Base-by-base conservation (phyloP, 1,140 invertebrate genomes). In the Coenobita brevimanus region DNA sequence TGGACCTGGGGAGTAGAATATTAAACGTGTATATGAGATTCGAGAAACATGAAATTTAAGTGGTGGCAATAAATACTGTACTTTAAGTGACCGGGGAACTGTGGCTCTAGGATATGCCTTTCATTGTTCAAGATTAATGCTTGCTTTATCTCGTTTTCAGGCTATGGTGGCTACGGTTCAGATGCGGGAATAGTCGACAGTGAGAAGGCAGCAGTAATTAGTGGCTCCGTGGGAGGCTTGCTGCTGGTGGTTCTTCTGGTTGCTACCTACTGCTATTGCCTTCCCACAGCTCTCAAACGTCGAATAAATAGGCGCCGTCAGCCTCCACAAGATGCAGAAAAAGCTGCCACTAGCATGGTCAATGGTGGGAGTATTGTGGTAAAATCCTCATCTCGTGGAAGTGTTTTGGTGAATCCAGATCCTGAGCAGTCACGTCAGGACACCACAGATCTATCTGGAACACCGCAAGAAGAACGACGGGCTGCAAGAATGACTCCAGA, bases 131-230 rank as follows among this genome's bases (percentile, higher is more conserved):
- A n/a, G n/a, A n/a, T n/a, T n/a, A n/a, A n/a, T n/a, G n/a, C n/a
- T n/a, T n/a, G 60, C 21, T 38, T 41, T 27, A 50, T 67, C 24
- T 82, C 82, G 54, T 73, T 76, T n/a, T 73, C 89, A 71, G 85
- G 89, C 27, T 69, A 85, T 43, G 81, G 81, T 27, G 82, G 83
- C 60, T 88, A 88, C 24, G 85, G 81, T 36, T 69, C 81, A 10
- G 78, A 79, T 41, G 81, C 75, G 13, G 86, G 79, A 17, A 80
- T 86, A 6, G 89, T 76, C 27, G 62, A 67, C 0, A 87, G 86
- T n/a, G 89, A 90, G 43, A 83, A 88, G 54, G 89, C 81, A 6
- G 89, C 89, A 36, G 89, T 90, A 30, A 90, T 90, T 54, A 88
- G 85, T 24, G 89, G 89, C 6, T 88, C 86, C 57, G 64, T 90